Evolutionary conservation across 2,113 vertebrate species (phyloP).

Genomic region (Atrichornis clamosus): DNA sequence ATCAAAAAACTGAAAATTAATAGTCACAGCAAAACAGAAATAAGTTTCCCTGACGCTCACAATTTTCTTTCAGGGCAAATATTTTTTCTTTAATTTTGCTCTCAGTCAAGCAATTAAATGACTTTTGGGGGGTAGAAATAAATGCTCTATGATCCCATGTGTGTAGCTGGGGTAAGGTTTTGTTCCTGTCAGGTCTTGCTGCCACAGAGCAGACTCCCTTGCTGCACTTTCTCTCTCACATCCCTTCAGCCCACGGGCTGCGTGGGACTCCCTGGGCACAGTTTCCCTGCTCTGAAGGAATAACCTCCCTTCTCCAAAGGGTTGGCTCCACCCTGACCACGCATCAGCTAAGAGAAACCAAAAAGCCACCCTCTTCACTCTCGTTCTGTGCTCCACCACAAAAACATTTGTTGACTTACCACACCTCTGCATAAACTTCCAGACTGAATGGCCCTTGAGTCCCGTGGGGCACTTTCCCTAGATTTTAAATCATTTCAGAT

Average conservation of each 20-base stretch:
- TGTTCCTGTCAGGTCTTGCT: background rate
- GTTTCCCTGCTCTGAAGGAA: background rate
- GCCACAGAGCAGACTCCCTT: background rate
- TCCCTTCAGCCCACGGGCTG: background rate
- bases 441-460: background rate
- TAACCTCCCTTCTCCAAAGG: background rate
- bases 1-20: background rate
- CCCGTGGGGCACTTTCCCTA: background rate
- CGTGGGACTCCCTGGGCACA: background rate
- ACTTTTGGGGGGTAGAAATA: background rate
- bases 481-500: background rate
- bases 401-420: background rate
- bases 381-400: background rate
- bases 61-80: background rate
- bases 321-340: background rate
- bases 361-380: background rate
- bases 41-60: background rate
- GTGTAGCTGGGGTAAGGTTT: background rate
- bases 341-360: background rate
- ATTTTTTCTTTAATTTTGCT: background rate
- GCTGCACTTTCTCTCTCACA: background rate
- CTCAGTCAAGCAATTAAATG: background rate
- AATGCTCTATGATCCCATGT: background rate
- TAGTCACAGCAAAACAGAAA: background rate
- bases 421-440: background rate